phyloP scores from a whole-genome alignment of 92 coral and sea anemone genomes.

The Phenganax stokvisi region DNA sequence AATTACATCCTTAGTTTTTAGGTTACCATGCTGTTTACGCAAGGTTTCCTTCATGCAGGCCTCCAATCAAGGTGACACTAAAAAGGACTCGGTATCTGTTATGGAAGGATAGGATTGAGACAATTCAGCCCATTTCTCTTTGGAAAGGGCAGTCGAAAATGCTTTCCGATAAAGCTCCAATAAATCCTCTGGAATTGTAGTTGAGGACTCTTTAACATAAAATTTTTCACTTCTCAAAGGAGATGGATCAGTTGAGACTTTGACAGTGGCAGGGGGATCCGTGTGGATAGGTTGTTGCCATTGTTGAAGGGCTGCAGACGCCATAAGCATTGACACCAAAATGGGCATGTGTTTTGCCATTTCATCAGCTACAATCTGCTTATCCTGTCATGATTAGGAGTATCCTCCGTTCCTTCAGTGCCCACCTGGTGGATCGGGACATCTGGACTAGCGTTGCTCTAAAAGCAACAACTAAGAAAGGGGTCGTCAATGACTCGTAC shows the following conservation, averaged over 20 bases:
- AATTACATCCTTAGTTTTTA: slow-evolving; percentile 47
- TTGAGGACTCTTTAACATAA: slow-evolving; percentile 32
- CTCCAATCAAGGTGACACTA: slow-evolving; percentile 46
- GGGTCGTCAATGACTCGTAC: too few relatives aligned
- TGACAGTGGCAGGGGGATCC: neutral
- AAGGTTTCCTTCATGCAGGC: slow-evolving; percentile 52
- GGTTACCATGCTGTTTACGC: slow-evolving; percentile 44
- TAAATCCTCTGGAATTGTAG: slow-evolving; percentile 44
- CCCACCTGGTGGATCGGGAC: too few relatives aligned
- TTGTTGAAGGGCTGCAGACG: neutral
- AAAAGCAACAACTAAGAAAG: too few relatives aligned
- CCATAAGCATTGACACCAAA: neutral
- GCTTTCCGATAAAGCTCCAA: slow-evolving; percentile 43
- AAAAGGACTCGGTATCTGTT: slow-evolving; percentile 38
- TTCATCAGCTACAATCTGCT: too few relatives aligned
- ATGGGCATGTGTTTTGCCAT: too few relatives aligned
- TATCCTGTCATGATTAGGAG: too few relatives aligned
- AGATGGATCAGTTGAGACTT: neutral
- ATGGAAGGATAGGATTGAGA: slow-evolving; percentile 45
- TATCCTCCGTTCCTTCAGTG: too few relatives aligned
- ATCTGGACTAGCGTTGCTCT: too few relatives aligned
- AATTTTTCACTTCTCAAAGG: slow-evolving; percentile 5
- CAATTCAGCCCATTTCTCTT: slow-evolving; percentile 44
- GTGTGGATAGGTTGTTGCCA: neutral
- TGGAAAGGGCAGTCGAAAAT: slow-evolving; percentile 48